phyloP scores from a whole-genome alignment of 2,888 invertebrate genomes.

The Heteropelma amictum region DNA sequence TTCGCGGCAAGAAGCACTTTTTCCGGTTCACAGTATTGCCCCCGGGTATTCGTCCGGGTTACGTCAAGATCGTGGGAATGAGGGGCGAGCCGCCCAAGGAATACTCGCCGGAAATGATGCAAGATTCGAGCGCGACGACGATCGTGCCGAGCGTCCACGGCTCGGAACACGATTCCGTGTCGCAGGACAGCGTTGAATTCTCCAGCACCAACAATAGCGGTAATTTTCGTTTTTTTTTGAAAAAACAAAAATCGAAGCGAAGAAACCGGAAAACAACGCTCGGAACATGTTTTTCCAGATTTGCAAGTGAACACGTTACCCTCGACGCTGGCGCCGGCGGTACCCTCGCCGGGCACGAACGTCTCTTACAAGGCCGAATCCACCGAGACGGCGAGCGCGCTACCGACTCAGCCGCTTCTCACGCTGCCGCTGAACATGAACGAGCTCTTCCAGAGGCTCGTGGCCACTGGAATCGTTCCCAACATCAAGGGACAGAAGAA shows the following conservation, averaged over 20 bases:
- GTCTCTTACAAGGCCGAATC: constrained; percentile 72
- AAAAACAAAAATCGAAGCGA: not conserved
- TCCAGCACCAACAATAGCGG: constrained; percentile 65
- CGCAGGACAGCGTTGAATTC: constrained; percentile 71
- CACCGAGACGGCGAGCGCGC: constrained; percentile 64
- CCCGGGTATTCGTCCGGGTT: constrained; percentile 85
- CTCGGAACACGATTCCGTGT: constrained; percentile 69
- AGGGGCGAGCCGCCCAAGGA: constrained; percentile 80
- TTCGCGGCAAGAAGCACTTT: constrained; percentile 88
- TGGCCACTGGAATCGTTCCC: constrained; percentile 90
- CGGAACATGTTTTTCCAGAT: too few species aligned
- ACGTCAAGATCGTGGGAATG: constrained; percentile 86
- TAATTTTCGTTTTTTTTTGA: constrained; percentile 23
- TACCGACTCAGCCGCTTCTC: constrained; percentile 72
- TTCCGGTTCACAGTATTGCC: constrained; percentile 90
- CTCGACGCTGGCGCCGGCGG: constrained; percentile 82
- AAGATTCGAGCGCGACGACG: constrained; percentile 48
- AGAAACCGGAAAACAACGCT: too few species aligned
- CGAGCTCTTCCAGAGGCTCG: constrained; percentile 90
- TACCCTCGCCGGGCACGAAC: constrained; percentile 80
- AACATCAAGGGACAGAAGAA: constrained; percentile 70
- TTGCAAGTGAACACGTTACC: constrained; percentile 82
- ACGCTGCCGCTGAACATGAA: constrained; percentile 83
- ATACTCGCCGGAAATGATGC: constrained; percentile 47
- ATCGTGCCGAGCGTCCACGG: not conserved